phyloP scores from a whole-genome alignment of 2,113 vertebrate species.

The Glaucomys volans region DNA sequence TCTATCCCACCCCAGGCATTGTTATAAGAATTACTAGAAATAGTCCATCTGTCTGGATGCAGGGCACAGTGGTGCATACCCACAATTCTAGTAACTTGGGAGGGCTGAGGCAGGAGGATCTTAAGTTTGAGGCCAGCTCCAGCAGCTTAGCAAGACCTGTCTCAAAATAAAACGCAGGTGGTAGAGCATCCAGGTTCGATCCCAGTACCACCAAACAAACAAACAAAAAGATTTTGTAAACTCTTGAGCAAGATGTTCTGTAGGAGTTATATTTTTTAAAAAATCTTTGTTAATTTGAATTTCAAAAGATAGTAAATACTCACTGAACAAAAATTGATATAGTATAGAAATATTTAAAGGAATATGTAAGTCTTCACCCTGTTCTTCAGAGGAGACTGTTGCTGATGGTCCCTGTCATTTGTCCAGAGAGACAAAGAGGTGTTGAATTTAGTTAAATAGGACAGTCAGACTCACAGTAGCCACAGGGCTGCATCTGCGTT shows the following conservation, averaged over 20 bases:
- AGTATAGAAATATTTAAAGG: background rate
- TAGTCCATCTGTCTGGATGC: too few relatives aligned
- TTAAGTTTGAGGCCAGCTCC: too few relatives aligned
- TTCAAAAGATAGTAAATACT: conserved; percentile 16
- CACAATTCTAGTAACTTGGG: too few relatives aligned
- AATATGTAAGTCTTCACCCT: background rate
- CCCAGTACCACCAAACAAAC: too few relatives aligned
- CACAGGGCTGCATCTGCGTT: background rate
- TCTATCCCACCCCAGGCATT: background rate
- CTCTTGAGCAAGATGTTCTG: background rate
- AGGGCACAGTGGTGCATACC: too few relatives aligned
- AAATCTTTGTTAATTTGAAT: conserved; percentile 8
- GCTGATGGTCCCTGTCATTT: background rate
- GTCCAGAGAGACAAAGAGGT: background rate
- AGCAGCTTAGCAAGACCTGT: too few relatives aligned
- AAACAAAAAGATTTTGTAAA: background rate
- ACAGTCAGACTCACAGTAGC: background rate
- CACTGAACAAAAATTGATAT: background rate
- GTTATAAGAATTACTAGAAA: background rate
- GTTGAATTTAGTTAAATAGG: background rate
- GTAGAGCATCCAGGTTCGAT: too few relatives aligned
- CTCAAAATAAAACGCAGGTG: too few relatives aligned
- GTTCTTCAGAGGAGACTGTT: background rate
- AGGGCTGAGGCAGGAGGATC: too few relatives aligned
- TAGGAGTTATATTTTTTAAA: background rate